Evolutionary conservation across 2,113 vertebrate species (phyloP).

Genomic region (Phylloscopus trochilus): DNA sequence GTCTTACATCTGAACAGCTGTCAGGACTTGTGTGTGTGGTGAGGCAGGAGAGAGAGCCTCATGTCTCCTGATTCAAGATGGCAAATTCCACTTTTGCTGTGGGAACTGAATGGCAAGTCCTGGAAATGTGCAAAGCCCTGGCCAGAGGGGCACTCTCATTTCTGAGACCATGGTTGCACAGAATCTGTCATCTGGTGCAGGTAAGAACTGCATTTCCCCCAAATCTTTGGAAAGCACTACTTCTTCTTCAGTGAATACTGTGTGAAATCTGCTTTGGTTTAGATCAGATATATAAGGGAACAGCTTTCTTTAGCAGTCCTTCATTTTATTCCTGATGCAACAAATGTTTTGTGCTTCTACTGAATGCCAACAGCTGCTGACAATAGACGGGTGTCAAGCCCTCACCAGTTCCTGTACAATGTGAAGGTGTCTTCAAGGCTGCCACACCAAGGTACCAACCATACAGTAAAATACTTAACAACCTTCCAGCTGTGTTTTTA

Average conservation of each 20-base stretch:
- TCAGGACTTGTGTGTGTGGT: not conserved
- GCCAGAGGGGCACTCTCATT: not conserved
- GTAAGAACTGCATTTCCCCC: not conserved
- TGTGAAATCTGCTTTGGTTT: not conserved
- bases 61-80: not conserved
- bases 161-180: not conserved
- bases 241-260: not conserved
- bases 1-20: not conserved
- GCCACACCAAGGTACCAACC: not conserved
- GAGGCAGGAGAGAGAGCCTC: not conserved
- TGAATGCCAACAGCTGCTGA: not conserved
- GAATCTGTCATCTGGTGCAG: not conserved
- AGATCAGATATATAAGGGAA: not conserved
- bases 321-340: not conserved
- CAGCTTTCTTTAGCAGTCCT: not conserved
- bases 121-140: not conserved
- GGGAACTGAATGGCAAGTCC: not conserved
- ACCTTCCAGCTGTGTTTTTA: not conserved
- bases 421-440: not conserved
- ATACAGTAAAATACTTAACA: not conserved
- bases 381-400: not conserved
- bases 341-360: not conserved
- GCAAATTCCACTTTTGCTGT: not conserved
- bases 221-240: not conserved
- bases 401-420: not conserved